Evolutionary conservation across 2,888 invertebrate genomes (phyloP), one percentile per base, ranked within the genome.

Genomic region (Lasioglossum lativentre): DNA sequence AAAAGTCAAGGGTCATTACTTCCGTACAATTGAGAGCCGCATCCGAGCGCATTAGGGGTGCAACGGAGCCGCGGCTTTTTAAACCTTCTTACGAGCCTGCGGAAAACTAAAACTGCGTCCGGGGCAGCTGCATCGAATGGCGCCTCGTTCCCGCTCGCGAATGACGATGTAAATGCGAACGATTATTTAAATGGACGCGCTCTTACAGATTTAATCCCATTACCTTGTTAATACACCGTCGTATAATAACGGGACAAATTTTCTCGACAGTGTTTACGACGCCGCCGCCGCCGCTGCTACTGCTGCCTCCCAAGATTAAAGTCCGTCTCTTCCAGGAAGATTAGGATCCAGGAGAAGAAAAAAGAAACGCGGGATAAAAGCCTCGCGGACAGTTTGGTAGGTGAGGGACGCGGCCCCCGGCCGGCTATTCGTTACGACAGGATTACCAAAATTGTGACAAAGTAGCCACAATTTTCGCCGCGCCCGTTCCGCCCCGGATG

Each of bases 391-490:
- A 12, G 56, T 59, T 34, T 63, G 27, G 42, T 52, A n/a, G 40
- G 34, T n/a, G 59, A 19, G 45, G 5, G 45, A 75, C 70, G 23
- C 70, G 19, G 14, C 19, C 72, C 63, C 4, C n/a, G 8, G 45
- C n/a, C 2, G 56, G 75, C 85, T 59, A 85, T 82, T 80, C 77
- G 76, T 87, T 82, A 78, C 72, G 40, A 85, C 75, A 76, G 82
- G 88, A 88, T 88, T 82, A 83, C 80, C 79, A 45, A 75, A 88
- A 88, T 88, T 88, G 86, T 86, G 86, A 88, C 86, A 45, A 78
- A 85, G 80, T 74, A 72, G 75, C 80, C n/a, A 77, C 78, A 81
- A 78, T 85, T 72, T 79, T 47, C 71, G 34, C 10, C 27, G 66
- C 19, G 23, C 23, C 23, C 47, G 23, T 2, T 16, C n/a, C 30